These are phyloP conservation scores for Apis cerana DNA, from an alignment of 1,140 invertebrate species.

Conservation along the genomic window DNA sequence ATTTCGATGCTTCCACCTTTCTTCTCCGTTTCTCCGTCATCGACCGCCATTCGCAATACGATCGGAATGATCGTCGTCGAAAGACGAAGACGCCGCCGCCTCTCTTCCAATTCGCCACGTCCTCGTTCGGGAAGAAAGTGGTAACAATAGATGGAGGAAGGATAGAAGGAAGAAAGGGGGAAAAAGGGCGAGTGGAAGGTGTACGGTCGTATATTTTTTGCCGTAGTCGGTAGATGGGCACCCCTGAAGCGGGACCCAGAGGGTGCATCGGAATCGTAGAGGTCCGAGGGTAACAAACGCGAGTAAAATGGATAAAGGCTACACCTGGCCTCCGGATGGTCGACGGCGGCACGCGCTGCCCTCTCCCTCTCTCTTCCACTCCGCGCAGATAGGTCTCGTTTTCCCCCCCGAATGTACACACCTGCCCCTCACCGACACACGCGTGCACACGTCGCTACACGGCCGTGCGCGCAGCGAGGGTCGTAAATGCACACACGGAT, in stretches of 20 bases:
- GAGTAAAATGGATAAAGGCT: conserved; percentile 78
- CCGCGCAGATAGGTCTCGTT: conserved; percentile 48
- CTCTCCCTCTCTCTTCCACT: conserved; percentile 51
- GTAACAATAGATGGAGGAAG: too few species aligned
- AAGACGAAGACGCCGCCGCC: too few species aligned
- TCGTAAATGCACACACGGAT: conserved; percentile 78
- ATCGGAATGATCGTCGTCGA: too few species aligned
- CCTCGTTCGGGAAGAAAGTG: too few species aligned
- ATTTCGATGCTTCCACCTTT: not conserved
- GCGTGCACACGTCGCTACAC: conserved; percentile 68
- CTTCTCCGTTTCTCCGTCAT: too few species aligned
- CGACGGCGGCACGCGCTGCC: conserved; percentile 77
- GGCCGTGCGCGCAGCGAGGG: conserved; percentile 69
- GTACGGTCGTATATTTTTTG: conserved; percentile 29
- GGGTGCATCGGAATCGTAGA: conserved; percentile 72
- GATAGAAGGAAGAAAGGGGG: too few species aligned
- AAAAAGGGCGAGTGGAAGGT: too few species aligned
- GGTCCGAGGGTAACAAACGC: conserved; percentile 72
- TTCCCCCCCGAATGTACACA: conserved; percentile 69
- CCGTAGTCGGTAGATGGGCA: conserved; percentile 56
- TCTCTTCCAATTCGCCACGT: too few species aligned
- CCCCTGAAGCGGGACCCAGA: conserved; percentile 67
- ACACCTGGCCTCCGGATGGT: conserved; percentile 80
- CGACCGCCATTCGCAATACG: too few species aligned
- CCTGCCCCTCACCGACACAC: conserved; percentile 77